Evolutionary conservation across 1,140 invertebrate genomes (phyloP).

Genomic region (Drosophila elegans): DNA sequence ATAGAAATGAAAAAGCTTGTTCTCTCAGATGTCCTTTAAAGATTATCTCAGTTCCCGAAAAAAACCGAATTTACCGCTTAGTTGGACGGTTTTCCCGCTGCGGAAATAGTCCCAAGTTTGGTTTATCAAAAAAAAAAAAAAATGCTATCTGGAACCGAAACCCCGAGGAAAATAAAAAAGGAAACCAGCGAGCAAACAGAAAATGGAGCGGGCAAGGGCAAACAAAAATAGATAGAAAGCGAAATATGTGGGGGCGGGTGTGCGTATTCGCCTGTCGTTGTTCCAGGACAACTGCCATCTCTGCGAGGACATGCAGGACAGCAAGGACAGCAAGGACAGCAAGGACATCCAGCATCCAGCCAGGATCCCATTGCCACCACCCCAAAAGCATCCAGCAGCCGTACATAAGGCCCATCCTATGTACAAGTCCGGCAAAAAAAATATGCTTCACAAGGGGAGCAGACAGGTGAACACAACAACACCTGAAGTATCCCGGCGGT

Average conservation of each 20-base stretch:
- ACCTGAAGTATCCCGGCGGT: slow-evolving; percentile 29
- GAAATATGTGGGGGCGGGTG: slow-evolving; percentile 11
- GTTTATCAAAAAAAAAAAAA: slow-evolving; percentile 12
- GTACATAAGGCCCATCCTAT: slow-evolving; percentile 18
- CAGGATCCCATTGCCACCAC: slow-evolving; percentile 4
- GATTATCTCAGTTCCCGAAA: background rate
- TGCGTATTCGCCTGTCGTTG: slow-evolving; percentile 4
- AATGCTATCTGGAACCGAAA: slow-evolving; percentile 32
- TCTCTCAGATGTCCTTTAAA: background rate
- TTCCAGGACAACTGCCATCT: slow-evolving; percentile 18
- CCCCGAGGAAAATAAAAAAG: slow-evolving; percentile 7
- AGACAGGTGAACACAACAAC: slow-evolving; percentile 46
- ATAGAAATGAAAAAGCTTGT: no score
- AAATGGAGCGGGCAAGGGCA: slow-evolving; percentile 35
- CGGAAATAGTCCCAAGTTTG: background rate
- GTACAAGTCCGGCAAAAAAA: background rate
- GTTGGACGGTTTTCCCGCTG: background rate
- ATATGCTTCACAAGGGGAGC: slow-evolving; percentile 20
- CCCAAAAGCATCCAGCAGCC: slow-evolving; percentile 5
- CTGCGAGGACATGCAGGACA: slow-evolving; percentile 1
- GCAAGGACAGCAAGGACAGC: slow-evolving; percentile 16
- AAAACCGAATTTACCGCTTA: background rate
- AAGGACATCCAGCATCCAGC: slow-evolving; percentile 6
- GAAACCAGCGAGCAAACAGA: slow-evolving; percentile 28
- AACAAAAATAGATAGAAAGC: slow-evolving; percentile 32